Conservation (phyloP, 2,113 vertebrate genomes). For the Phoenicopterus ruber region DNA sequence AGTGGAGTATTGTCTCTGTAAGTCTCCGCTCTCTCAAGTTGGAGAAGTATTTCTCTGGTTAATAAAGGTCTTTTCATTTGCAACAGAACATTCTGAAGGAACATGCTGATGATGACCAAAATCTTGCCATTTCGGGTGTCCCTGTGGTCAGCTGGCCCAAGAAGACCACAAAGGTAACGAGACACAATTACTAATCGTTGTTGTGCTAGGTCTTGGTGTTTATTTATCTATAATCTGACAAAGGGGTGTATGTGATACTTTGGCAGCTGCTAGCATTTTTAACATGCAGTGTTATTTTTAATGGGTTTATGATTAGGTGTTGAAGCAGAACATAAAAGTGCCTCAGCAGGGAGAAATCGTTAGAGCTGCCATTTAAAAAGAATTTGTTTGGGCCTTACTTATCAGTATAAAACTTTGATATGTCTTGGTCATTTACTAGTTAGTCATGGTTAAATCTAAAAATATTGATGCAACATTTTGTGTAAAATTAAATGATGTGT, state of each 20-base stretch:
- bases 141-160: constrained; percentile 93
- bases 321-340: not conserved
- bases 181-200: not conserved
- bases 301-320: not conserved
- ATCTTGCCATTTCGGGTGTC: constrained; percentile 87
- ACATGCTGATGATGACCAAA: constrained; percentile 89
- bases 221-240: not conserved
- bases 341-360: not conserved
- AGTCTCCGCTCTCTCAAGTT: not conserved
- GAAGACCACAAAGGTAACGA: constrained; percentile 86
- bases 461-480: not conserved
- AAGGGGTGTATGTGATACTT: not conserved
- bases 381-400: not conserved
- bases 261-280: not conserved
- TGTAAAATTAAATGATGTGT: not conserved
- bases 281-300: not conserved
- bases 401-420: not conserved
- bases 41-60: not conserved
- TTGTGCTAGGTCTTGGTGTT: not conserved
- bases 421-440: not conserved
- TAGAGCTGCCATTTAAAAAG: not conserved
- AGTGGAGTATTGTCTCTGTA: not conserved
- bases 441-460: not conserved
- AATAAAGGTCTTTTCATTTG: constrained; percentile 58
- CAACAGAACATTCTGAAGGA: constrained; percentile 90